Base-by-base conservation (phyloP, 23 tunicate genomes). In the Botrylloides violaceus region DNA sequence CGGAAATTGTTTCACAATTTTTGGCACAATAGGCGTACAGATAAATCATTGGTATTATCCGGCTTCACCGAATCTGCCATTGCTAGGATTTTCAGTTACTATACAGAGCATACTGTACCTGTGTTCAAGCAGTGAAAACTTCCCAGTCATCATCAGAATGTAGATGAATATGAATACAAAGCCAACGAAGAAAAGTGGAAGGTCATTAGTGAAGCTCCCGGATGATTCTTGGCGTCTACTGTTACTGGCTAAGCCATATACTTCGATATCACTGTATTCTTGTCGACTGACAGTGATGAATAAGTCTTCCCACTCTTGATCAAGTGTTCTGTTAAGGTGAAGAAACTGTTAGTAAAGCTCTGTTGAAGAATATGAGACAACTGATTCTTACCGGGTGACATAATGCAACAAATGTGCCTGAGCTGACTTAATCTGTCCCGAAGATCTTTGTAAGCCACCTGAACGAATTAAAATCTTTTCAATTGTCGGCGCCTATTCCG, bases 91-190 rank as follows among this genome's bases (percentile, higher is more conserved):
- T n/a, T n/a, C n/a, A n/a, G n/a, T n/a, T n/a, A n/a, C n/a, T n/a
- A n/a, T n/a, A n/a, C n/a, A 38, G 5, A 20, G 0, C 6, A 28
- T 61, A 36, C 22, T 25, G 61, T 32, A 75, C 79, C 79, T 75
- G 79, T 75, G 79, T 25, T 53, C 79, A 18, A 75, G 20, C 30
- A 75, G 32, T 24, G 79, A 75, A 22, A 50, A 75, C 19, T 62
- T 75, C 34, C 79, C 79, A 53, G 71, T 75, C 79, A 75, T 75
- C 32, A 75, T 6, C 24, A 75, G 24, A 5, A 75, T 75, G 34
- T 75, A 75, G 7, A 75, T 39, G 55, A 75, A 75, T 12, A 75
- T 75, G 0, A 75, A 27, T 4, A 21, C 53, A 18, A 50, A 50
- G 20, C 79, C 79, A 1, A 32, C 33, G 32, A 75, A 47, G 29